Evolutionary conservation across 1,140 invertebrate species (phyloP), one percentile per base, ranked within the genome.

Genomic region (Myzus persicae): DNA sequence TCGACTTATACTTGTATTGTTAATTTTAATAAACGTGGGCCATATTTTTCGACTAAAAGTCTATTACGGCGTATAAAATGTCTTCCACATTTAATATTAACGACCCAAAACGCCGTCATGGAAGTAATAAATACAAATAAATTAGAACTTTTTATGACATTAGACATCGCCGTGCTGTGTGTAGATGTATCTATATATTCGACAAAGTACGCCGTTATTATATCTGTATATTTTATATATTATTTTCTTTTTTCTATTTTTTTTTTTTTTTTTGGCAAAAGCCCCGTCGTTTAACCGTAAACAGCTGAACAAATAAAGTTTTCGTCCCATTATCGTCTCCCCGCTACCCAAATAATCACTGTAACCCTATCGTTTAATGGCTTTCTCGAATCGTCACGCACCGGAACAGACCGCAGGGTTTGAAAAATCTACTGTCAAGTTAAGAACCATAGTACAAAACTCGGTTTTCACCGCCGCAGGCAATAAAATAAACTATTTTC

Each of bases 321-420:
- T 89, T 54, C 20, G 46, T 89, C 48, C 48, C 46, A 38, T 89
- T 89, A 51, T 89, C 36, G 88, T 54, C 48, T 89, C 88, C 22
- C 22, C 88, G 46, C 36, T 54, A 89, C 48, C 87, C 48, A 26
- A 89, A 89, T 89, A 89, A 89, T 89, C 88, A 89, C 88, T 89
- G 88, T 89, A 89, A 89, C 88, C 88, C 88, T 89, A 89, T 89
- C 88, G 88, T 54, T 89, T 89, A 89, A 89, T 89, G 88, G 88
- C 88, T 89, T 89, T 89, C 46, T 89, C 36, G 88, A 89, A 89
- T 89, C 88, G 88, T 89, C 88, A 89, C 88, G 88, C 88, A 54
- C 88, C 46, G 88, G 88, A 11, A 89, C 36, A 38, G 36, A 89
- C 46, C 88, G 88, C 85, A 54, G 88, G n/a, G n/a, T 54, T 51